A percentile compares a stretch with the other conserved stretches of the same genome.
These are phyloP conservation scores for Penaeus vannamei DNA, from an alignment of 1,140 invertebrate species.

Conservation along the genomic window DNA sequence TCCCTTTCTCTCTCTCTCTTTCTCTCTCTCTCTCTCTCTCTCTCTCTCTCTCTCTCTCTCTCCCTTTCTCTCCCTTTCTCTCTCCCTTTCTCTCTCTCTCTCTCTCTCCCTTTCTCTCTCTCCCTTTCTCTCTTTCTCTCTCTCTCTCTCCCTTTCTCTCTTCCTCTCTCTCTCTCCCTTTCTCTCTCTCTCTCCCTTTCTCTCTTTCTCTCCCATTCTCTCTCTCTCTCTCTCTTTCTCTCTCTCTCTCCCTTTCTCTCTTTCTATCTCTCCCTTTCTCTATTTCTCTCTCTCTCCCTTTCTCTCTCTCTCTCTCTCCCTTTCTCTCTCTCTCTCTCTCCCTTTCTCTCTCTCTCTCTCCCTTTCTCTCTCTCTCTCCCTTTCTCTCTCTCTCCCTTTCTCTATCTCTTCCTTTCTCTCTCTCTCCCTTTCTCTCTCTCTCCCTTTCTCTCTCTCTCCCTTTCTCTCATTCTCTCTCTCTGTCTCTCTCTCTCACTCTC, in stretches of 20 bases:
- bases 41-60: too few relatives aligned
- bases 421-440: neutral
- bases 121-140: neutral
- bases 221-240: neutral
- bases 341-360: too few relatives aligned
- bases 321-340: too few relatives aligned
- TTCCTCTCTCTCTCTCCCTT: neutral
- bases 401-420: neutral
- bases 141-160: neutral
- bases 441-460: neutral
- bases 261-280: neutral
- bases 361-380: neutral
- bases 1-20: too few relatives aligned
- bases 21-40: too few relatives aligned
- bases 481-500: neutral
- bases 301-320: too few relatives aligned
- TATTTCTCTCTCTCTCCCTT: too few relatives aligned
- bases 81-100: neutral
- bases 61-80: too few relatives aligned
- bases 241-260: conserved; percentile 22
- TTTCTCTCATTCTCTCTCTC: neutral
- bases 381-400: neutral
- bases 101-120: too few relatives aligned
- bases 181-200: neutral
- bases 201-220: neutral